Evolutionary conservation across 1,140 invertebrate genomes (phyloP).

Genomic region (Aphaenogaster floridana): DNA sequence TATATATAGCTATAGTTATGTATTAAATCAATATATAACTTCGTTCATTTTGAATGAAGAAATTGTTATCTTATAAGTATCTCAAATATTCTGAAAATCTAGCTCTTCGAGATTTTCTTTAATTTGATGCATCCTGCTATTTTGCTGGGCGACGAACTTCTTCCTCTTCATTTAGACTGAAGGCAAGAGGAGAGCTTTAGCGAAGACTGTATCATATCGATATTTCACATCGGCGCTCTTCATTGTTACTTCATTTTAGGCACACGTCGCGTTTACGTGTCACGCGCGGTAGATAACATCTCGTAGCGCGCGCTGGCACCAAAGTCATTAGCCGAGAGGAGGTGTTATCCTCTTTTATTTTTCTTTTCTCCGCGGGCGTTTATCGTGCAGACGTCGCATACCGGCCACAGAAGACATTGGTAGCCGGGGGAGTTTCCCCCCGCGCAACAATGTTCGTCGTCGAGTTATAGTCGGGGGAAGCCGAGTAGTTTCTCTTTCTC

Average conservation of each 20-base stretch:
- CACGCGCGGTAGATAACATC: slow-evolving; percentile 24
- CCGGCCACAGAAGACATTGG: background rate
- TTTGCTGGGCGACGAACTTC: background rate
- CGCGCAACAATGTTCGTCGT: slow-evolving; percentile 39
- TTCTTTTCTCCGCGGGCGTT: slow-evolving; percentile 18
- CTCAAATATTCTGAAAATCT: background rate
- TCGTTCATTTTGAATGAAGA: background rate
- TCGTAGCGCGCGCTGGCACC: background rate
- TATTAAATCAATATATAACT: no score
- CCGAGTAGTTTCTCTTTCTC: background rate
- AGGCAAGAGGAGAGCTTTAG: background rate
- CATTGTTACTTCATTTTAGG: background rate
- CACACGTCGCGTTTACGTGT: background rate
- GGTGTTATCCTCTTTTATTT: background rate
- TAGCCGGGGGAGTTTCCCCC: background rate
- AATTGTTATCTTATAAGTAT: background rate
- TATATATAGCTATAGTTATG: no score
- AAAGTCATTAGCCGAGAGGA: slow-evolving; percentile 30
- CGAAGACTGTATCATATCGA: background rate
- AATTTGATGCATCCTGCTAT: background rate
- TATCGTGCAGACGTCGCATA: slow-evolving; percentile 43
- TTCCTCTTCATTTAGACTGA: background rate
- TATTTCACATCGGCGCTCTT: background rate
- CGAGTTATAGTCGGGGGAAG: slow-evolving; percentile 10
- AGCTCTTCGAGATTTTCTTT: background rate